Evolutionary conservation across 2,888 invertebrate species (phyloP), one percentile per base, ranked within the genome.

Genomic region (Chrysodeixis includens): DNA sequence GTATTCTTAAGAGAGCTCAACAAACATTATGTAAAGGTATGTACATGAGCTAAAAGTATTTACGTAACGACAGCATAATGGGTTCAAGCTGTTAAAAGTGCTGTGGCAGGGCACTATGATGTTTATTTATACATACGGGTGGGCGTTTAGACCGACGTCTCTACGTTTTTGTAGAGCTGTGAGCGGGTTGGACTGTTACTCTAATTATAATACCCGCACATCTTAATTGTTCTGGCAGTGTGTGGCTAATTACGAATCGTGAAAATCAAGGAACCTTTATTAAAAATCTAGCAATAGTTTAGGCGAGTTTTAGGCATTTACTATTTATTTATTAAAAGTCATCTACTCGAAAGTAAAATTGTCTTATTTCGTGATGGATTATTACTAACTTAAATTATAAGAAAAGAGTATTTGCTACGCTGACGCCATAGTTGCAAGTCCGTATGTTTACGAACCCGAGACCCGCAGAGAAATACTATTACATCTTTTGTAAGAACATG

Each of bases 1-100:
- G 66, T 74, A 32, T 74, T 46, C 67, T 61, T 66, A 71, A 64
- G 69, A 63, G 67, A 74, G 78, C 78, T 78, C 70, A 69, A 81
- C 79, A 83, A 79, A 81, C 82, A 85, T 83, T 84, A 84, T 82
- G 79, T 82, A 79, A 83, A 84, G 79, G 75, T 84, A 83, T 83
- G 84, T 86, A 84, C 79, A 86, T 74, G 85, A 79, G 85, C 83
- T 87, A 83, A 89, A 89, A 86, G 88, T 88, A 90, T 91, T 91
- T 88, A 85, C 89, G 86, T 90, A 88, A 88, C 78, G 83, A 85
- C 71, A 72, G 70, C 76, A 82, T 88, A 88, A 90, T 88, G 87
- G 86, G 83, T 84, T 83, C 80, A 86, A 83, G 85, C 83, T 79
- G 79, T 84, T 84, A 86, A 88, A 86, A 86, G 81, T 82, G 75